Conservation (phyloP, 1,140 invertebrate species). For the Cherax quadricarinatus region DNA sequence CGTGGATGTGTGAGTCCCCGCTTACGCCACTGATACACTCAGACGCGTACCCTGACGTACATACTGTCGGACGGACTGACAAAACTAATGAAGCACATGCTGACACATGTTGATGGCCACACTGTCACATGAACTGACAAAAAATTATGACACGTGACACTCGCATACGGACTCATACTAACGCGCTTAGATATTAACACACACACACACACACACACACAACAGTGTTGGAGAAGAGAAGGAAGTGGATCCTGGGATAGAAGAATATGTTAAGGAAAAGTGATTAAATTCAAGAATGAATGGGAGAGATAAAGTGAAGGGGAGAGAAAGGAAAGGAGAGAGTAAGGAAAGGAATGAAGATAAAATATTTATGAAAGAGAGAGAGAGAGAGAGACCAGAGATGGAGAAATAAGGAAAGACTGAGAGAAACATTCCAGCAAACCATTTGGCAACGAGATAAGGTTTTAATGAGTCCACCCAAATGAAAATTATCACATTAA, state of each 20-base stretch:
- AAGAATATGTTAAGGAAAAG: too few species aligned
- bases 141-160: background rate
- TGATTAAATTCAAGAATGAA: too few species aligned
- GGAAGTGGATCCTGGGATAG: too few species aligned
- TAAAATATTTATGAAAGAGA: background rate
- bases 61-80: background rate
- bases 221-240: too few species aligned
- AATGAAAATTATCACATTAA: slow-evolving; percentile 45
- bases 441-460: slow-evolving; percentile 25
- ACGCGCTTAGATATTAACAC: background rate
- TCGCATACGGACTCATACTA: background rate
- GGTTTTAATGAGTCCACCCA: slow-evolving; percentile 26
- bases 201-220: background rate
- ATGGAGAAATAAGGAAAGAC: background rate
- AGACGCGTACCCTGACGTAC: background rate
- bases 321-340: too few species aligned
- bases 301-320: too few species aligned
- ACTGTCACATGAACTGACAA: background rate
- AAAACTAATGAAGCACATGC: background rate
- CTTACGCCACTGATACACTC: background rate
- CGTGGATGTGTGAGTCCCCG: background rate
- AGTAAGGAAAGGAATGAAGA: background rate
- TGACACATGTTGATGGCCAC: background rate
- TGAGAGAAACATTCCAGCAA: slow-evolving; percentile 23
- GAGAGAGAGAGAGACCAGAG: background rate